Evolutionary conservation across 1,140 invertebrate genomes (phyloP), one percentile per base, ranked within the genome.

Genomic region (Zaprionus capensis): DNA sequence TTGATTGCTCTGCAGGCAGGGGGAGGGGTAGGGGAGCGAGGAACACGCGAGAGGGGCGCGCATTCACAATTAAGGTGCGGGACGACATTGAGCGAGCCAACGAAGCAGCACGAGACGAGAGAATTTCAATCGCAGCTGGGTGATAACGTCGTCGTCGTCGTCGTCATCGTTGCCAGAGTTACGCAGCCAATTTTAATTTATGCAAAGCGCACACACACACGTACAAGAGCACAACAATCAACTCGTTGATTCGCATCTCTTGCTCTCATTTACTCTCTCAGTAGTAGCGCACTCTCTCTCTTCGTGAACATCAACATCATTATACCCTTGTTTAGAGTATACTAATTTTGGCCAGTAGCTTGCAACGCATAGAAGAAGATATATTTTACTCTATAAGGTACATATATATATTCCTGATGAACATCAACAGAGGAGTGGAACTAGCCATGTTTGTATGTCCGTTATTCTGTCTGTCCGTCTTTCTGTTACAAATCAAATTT

Each of bases 131-230:
- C 70, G 69, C 69, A 72, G 74, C 74, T 76, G 69, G 58, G 67
- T 87, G 84, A 87, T 87, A 87, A 87, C 84, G 84, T 87, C 78
- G 84, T 87, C 78, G 84, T 87, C 78, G 84, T 87, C 78, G 84
- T 82, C 78, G 69, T 80, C 78, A 73, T 80, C 75, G 61, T 77
- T 73, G 65, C 61, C 74, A 80, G 69, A 71, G 81, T 88, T 84
- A 82, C 74, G 78, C 76, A 78, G 81, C 84, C 58, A 79, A 88
- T 88, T 81, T 83, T 88, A 88, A 90, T 81, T 88, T 90, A 88
- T 88, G 78, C 84, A 76, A 71, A 71, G 63, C 76, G 71, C 51
- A 80, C 49, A 61, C 44, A 57, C 41, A 62, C 61, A 62, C 31
- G 31, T 11, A 65, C 53, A 26, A 31, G 53, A 31, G 24, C 61